phyloP scores from a whole-genome alignment of 2,888 invertebrate species.

The Eudemis profundana region DNA sequence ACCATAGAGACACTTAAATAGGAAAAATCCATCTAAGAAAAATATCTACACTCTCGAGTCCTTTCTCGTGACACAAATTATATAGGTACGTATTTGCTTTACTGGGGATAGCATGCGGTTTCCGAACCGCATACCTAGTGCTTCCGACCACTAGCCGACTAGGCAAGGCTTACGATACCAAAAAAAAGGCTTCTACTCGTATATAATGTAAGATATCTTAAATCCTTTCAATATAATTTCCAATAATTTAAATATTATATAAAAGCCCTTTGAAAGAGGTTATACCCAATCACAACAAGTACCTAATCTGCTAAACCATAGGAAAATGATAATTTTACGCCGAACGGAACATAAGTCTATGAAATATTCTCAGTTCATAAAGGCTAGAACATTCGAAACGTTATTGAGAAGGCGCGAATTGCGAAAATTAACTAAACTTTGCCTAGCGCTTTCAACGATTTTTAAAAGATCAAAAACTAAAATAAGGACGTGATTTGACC shows the following conservation, averaged over 20 bases:
- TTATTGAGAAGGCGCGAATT: neutral
- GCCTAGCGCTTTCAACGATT: no score
- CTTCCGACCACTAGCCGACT: no score
- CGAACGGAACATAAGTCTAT: conserved; percentile 23
- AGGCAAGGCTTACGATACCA: neutral
- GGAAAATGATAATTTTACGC: conserved; percentile 11
- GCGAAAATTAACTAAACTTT: no score
- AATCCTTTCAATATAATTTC: neutral
- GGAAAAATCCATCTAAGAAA: no score
- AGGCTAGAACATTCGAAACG: neutral
- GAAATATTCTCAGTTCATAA: conserved; percentile 30
- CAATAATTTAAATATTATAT: neutral
- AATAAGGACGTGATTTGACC: no score
- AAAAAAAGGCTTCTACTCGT: neutral
- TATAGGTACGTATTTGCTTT: no score
- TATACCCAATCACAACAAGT: neutral
- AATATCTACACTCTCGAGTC: no score
- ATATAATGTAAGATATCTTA: no score
- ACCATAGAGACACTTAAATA: no score
- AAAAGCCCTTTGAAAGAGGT: neutral
- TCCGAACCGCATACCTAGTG: no score
- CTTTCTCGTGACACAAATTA: no score
- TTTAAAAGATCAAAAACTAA: neutral
- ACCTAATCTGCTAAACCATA: conserved; percentile 1
- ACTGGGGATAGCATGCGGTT: no score